Conservation (phyloP, 1,140 invertebrate species). For the Pristionchus pacificus region DNA sequence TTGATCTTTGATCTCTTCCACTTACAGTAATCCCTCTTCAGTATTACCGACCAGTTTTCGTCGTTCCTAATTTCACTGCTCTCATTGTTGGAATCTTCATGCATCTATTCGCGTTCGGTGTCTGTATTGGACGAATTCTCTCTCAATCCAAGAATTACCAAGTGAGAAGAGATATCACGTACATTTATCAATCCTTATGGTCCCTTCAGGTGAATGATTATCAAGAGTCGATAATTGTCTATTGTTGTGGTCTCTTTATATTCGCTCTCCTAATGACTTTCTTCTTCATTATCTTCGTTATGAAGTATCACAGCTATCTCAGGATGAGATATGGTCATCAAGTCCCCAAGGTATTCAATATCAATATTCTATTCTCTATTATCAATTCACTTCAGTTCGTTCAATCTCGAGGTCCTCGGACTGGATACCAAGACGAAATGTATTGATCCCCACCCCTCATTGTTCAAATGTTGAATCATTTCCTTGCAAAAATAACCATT, state of each 20-base stretch:
- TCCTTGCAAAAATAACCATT: too few relatives aligned
- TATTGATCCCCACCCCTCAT: too few relatives aligned
- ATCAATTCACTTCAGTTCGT: constrained; percentile 18
- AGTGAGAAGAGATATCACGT: not conserved
- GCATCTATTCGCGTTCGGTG: constrained; percentile 24
- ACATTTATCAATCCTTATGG: not conserved
- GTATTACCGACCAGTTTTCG: constrained; percentile 31
- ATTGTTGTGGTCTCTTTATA: constrained; percentile 21
- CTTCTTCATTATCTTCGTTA: constrained; percentile 23
- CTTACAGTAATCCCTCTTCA: not conserved
- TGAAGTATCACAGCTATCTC: constrained; percentile 21
- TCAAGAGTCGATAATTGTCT: constrained; percentile 19
- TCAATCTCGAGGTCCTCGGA: constrained; percentile 24
- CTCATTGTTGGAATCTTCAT: constrained; percentile 24
- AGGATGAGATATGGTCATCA: constrained; percentile 25
- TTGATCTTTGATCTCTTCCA: not conserved
- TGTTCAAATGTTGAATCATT: too few relatives aligned
- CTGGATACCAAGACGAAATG: constrained; percentile 27
- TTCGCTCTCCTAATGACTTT: constrained; percentile 17
- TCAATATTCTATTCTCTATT: not conserved
- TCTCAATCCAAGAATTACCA: constrained; percentile 21
- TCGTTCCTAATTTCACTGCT: constrained; percentile 29
- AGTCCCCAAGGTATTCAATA: constrained; percentile 14
- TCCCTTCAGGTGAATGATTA: constrained; percentile 25
- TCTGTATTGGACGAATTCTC: constrained; percentile 18